phyloP scores from a whole-genome alignment of 53 echinoderm and acorn worm genomes.

The Paracentrotus lividus region DNA sequence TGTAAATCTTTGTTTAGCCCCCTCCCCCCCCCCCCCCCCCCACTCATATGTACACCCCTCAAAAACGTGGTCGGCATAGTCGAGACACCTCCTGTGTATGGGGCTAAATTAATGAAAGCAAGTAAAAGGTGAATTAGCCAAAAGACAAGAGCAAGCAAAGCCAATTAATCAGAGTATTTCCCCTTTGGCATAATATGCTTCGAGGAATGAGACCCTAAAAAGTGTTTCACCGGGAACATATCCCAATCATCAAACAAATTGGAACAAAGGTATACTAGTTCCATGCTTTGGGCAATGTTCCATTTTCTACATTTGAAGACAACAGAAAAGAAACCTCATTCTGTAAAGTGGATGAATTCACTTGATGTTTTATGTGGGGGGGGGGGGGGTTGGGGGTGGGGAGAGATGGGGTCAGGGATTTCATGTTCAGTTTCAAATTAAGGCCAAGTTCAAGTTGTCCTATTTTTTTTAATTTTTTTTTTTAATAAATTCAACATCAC shows the following conservation, averaged over 20 bases:
- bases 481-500: too few relatives aligned
- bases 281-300: not conserved
- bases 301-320: too few relatives aligned
- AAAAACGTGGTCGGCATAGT: not conserved
- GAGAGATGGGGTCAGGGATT: too few relatives aligned
- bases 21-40: not conserved
- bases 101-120: not conserved
- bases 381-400: too few relatives aligned
- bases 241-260: not conserved
- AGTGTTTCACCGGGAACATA: not conserved
- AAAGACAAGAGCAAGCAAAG: not conserved
- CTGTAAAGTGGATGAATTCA: too few relatives aligned
- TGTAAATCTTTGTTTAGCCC: not conserved
- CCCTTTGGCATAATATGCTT: not conserved
- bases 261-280: not conserved
- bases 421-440: too few relatives aligned
- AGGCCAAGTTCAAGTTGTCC: too few relatives aligned
- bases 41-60: not conserved
- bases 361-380: too few relatives aligned
- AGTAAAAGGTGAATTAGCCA: not conserved
- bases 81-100: too few relatives aligned
- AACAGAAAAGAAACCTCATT: too few relatives aligned
- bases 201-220: not conserved
- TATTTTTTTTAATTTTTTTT: too few relatives aligned
- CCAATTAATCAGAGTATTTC: conserved; percentile 29